Evolutionary conservation across 1,140 invertebrate genomes (phyloP).

Genomic region (Ceratina japonica): DNA sequence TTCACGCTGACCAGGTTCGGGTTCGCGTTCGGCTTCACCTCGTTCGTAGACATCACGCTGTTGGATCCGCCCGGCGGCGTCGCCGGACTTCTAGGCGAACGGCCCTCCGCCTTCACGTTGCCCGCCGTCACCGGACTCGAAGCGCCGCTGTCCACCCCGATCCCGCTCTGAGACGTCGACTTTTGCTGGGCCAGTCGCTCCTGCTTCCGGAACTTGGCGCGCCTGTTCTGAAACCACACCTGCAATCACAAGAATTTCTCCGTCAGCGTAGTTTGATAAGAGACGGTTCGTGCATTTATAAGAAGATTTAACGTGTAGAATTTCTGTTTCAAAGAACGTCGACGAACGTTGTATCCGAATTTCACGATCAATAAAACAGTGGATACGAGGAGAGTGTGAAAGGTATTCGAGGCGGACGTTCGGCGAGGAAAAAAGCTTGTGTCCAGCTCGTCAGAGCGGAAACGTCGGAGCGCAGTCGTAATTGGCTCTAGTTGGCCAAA

Average conservation of each 20-base stretch:
- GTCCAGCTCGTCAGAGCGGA: slow-evolving; percentile 56
- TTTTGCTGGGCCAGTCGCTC: slow-evolving; percentile 91
- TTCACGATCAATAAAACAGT: too few relatives aligned
- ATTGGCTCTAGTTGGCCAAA: slow-evolving; percentile 75
- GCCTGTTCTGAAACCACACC: slow-evolving; percentile 97
- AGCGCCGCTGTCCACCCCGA: slow-evolving; percentile 67
- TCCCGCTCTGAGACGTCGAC: slow-evolving; percentile 68
- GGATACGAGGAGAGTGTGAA: too few relatives aligned
- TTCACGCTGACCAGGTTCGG: slow-evolving; percentile 67
- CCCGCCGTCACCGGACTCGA: slow-evolving; percentile 65
- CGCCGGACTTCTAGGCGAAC: slow-evolving; percentile 76
- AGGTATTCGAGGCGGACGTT: too few relatives aligned
- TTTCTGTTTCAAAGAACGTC: too few relatives aligned
- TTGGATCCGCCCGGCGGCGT: slow-evolving; percentile 72
- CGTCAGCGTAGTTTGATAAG: background rate
- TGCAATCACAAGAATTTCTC: slow-evolving; percentile 75
- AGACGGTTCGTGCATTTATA: too few relatives aligned
- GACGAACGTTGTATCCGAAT: too few relatives aligned
- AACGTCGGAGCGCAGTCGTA: slow-evolving; percentile 62
- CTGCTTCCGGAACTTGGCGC: slow-evolving; percentile 96
- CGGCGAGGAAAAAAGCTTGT: background rate
- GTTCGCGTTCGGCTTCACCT: slow-evolving; percentile 73
- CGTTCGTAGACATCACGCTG: slow-evolving; percentile 70
- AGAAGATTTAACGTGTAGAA: too few relatives aligned
- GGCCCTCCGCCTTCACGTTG: slow-evolving; percentile 74